Evolutionary conservation across 2,888 invertebrate genomes (phyloP).

Genomic region (Trissoscelio sp.): DNA sequence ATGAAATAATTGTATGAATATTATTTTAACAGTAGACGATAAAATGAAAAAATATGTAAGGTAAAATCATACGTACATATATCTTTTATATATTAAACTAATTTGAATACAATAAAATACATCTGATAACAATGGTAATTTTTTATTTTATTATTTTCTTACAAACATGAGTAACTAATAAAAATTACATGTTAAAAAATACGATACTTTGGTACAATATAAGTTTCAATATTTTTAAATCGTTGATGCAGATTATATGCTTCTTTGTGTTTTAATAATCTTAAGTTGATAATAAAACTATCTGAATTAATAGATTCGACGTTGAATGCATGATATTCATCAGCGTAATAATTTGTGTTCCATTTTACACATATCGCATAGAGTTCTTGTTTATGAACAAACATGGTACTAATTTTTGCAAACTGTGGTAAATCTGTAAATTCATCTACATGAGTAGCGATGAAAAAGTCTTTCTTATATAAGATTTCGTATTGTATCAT

Average conservation of each 20-base stretch:
- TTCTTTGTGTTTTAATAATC: background rate
- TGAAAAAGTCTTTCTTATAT: background rate
- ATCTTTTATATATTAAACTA: no score
- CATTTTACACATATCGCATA: conserved; percentile 19
- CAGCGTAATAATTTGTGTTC: background rate
- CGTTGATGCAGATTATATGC: conserved; percentile 9
- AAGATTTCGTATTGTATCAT: no score
- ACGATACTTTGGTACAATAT: conserved; percentile 32
- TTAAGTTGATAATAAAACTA: background rate
- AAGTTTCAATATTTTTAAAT: background rate
- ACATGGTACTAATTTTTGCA: background rate
- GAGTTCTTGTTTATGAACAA: background rate
- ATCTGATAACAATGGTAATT: no score
- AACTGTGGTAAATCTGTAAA: conserved; percentile 18
- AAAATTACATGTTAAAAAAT: no score
- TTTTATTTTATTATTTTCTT: no score
- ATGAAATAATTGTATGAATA: no score
- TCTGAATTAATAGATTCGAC: background rate
- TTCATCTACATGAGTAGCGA: background rate
- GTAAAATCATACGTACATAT: no score
- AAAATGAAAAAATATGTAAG: no score
- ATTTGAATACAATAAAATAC: no score
- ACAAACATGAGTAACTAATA: no score
- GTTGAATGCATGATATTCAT: conserved; percentile 8
- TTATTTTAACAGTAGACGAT: no score